Evolutionary conservation across 2,888 invertebrate genomes (phyloP).

Genomic region (Cremastobaeus sp.): DNA sequence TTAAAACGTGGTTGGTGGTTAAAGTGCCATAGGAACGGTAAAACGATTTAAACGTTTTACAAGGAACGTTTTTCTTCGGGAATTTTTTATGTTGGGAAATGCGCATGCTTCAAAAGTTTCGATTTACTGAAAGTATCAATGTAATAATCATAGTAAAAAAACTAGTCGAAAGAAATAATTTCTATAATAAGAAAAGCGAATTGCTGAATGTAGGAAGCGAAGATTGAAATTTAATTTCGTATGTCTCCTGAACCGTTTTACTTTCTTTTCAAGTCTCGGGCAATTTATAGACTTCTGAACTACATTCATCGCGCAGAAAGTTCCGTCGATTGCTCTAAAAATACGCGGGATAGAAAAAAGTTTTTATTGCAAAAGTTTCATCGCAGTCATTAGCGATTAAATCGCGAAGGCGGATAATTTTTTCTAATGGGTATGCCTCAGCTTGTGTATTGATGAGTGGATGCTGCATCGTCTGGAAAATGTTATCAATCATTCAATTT

Average conservation of each 20-base stretch:
- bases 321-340: slow-evolving; percentile 39
- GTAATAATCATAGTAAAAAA: too few relatives aligned
- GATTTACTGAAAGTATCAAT: too few relatives aligned
- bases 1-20: too few relatives aligned
- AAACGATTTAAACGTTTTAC: too few relatives aligned
- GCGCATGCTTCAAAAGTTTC: slow-evolving; percentile 7
- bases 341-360: slow-evolving; percentile 16
- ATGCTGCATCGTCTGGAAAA: too few relatives aligned
- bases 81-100: too few relatives aligned
- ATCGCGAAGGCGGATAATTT: slow-evolving; percentile 2
- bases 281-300: slow-evolving; percentile 44
- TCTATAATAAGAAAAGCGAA: slow-evolving; percentile 57
- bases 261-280: slow-evolving; percentile 29
- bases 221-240: slow-evolving; percentile 49
- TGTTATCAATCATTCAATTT: too few relatives aligned
- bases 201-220: slow-evolving; percentile 40
- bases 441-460: too few relatives aligned
- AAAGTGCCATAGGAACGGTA: too few relatives aligned
- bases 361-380: slow-evolving; percentile 36
- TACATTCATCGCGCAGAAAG: slow-evolving; percentile 39
- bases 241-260: slow-evolving; percentile 32
- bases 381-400: slow-evolving; percentile 14
- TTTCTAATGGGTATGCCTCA: neutral
- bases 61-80: too few relatives aligned
- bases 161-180: slow-evolving; percentile 41